Conservation (phyloP, 2,113 vertebrate species). For the Eulemur rufifrons region DNA sequence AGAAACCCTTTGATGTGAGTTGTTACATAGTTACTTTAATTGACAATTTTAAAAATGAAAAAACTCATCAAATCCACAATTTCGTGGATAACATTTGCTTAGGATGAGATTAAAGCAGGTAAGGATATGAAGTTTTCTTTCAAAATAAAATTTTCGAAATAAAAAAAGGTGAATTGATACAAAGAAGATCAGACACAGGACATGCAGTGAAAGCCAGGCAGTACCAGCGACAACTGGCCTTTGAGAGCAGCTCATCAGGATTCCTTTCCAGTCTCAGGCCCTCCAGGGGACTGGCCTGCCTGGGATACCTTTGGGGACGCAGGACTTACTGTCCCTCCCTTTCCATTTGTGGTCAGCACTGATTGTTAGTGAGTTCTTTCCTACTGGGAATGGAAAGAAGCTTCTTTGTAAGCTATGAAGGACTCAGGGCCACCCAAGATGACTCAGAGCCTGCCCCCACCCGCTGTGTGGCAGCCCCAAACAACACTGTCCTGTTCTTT, state of each 20-base stretch:
- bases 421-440: background rate
- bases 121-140: background rate
- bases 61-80: background rate
- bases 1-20: background rate
- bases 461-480: accelerated
- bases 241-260: background rate
- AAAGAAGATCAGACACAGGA: background rate
- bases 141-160: slow-evolving; percentile 1
- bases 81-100: background rate
- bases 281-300: background rate
- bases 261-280: background rate
- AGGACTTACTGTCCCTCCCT: background rate
- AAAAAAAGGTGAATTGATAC: background rate
- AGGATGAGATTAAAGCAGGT: background rate
- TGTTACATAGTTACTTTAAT: background rate
- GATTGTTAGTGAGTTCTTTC: background rate
- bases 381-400: background rate
- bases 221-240: accelerated
- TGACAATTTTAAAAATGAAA: background rate
- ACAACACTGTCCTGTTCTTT: background rate
- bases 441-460: background rate
- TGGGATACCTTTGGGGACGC: background rate
- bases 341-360: background rate
- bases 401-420: background rate
- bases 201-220: background rate